phyloP scores from a whole-genome alignment of 2,888 invertebrate genomes.

The Lutraria lutraria region DNA sequence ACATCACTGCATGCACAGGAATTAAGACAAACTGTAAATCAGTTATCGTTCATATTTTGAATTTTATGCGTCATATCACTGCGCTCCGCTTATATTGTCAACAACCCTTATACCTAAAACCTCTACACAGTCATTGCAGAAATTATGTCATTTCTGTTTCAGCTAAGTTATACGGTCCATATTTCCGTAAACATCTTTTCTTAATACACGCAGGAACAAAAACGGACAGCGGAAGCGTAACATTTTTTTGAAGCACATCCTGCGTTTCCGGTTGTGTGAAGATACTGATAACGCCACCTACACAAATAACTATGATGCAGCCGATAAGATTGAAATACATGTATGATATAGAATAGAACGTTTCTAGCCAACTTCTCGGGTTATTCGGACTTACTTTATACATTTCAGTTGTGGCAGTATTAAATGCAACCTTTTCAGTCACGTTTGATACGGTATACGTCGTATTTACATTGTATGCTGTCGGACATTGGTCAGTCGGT shows the following conservation, averaged over 20 bases:
- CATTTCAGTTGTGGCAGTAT: neutral
- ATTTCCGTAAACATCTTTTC: neutral
- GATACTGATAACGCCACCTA: slow-evolving; percentile 27
- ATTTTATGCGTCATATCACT: too few relatives aligned
- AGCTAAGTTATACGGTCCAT: neutral
- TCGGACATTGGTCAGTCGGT: slow-evolving; percentile 45
- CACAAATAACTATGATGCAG: slow-evolving; percentile 24
- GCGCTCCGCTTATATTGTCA: too few relatives aligned
- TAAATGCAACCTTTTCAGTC: neutral
- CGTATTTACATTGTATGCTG: neutral
- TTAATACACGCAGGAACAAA: slow-evolving; percentile 45
- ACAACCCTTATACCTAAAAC: neutral
- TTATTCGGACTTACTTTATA: too few relatives aligned
- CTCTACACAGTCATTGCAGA: neutral
- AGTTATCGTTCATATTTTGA: too few relatives aligned
- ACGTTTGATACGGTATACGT: neutral
- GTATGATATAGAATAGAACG: slow-evolving; percentile 39
- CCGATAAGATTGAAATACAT: slow-evolving; percentile 49
- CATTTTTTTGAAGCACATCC: neutral
- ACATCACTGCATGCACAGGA: too few relatives aligned
- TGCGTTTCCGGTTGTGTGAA: slow-evolving; percentile 46
- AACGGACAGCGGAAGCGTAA: slow-evolving; percentile 36
- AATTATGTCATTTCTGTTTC: neutral
- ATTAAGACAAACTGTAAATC: too few relatives aligned
- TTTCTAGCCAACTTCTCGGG: neutral